Base-by-base conservation (phyloP, 2,113 vertebrate genomes). In the Coturnix japonica region DNA sequence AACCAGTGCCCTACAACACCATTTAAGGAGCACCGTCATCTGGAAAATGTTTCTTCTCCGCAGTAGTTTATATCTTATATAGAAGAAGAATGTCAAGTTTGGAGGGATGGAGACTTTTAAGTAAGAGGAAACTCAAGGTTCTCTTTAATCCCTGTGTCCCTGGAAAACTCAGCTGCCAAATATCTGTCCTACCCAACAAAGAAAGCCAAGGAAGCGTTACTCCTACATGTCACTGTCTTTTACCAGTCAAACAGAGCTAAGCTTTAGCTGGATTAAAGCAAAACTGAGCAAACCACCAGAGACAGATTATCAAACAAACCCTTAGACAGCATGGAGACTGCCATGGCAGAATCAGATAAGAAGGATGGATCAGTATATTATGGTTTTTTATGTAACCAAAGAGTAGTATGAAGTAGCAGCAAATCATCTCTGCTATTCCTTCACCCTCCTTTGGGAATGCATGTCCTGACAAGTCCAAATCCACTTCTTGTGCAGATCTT, bases 281-380 rank as follows among this genome's bases (percentile, higher is more conserved):
- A 95, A 91, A 94, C 76, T 73, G 69, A 64, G 87, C 75, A 95
- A 95, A 92, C 44, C 96, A 85, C 95, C 82, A 89, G 95, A 94
- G 95, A 94, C 86, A 80, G 39, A 85, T 93, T 92, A 97, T 97
- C 95, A 95, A 95, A 91, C 84, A 96, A 91, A 80, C 70, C 73
- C 93, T 96, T 94, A 97, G 96, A 97, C 96, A 96, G 95, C 82
- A 93, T 56, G 95, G 95, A 97, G 95, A 95, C 95, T 92, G 78
- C 85, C 79, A 94, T 84, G 88, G 94, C 96, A 95, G 95, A 76
- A 97, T 94, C 88, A 85, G 94, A 95, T 95, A 96, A 91, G 85
- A 95, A 94, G 97, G 96, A 93, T 56, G 72, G 86, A 92, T 94
- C 91, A 57, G 46, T 60, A 33, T 37, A 66, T 77, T 81, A 64